Evolutionary conservation across 2,113 vertebrate genomes (phyloP), one percentile per base, ranked within the genome.

Genomic region (Oenanthe melanoleuca): DNA sequence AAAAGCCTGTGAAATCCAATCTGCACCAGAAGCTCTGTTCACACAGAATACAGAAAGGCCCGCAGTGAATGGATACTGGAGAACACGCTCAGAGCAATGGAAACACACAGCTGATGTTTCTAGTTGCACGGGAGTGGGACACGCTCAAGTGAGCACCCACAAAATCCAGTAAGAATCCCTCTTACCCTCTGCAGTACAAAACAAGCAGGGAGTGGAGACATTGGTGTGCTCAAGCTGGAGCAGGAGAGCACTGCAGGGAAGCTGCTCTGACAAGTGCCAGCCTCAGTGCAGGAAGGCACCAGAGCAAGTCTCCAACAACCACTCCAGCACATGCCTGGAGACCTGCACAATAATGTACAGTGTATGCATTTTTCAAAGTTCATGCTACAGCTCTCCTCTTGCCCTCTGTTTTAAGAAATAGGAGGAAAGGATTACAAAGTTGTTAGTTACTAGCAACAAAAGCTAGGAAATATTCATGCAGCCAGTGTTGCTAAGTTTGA

Each of bases 261-360:
- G 78, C 23, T 1, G 7, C 45, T 38, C 67, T 1, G 2, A 61
- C 47, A 66, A 1, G 2, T 14, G 40, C 19, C 0, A 0, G 29
- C 25, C 26, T 53, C 42, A 2, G 50, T 9, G 50, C 79, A 65
- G 78, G 34, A 64, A 75, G 59, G 42, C 16, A 29, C 19, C 25
- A 45, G 33, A 64, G 38, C 47, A 92, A 81, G 33, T 14, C 86
- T 31, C 28, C 34, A 91, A 74, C 1, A 4, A 70, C 10, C 5
- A 3, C 38, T 47, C 33, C 14, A 81, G 73, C 40, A 56, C 53
- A 17, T 0, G 0, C 38, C 72, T 84, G 40, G 38, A 84, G 53
- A 91, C 18, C 77, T 57, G 65, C 70, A 34, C 24, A 56, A 9
- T 56, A 56, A 87, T 29, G 29, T 8, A n/a, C 3, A 3, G 44